Conservation (phyloP, 2,888 invertebrate genomes). For the Pristionchus fissidentatus region DNA sequence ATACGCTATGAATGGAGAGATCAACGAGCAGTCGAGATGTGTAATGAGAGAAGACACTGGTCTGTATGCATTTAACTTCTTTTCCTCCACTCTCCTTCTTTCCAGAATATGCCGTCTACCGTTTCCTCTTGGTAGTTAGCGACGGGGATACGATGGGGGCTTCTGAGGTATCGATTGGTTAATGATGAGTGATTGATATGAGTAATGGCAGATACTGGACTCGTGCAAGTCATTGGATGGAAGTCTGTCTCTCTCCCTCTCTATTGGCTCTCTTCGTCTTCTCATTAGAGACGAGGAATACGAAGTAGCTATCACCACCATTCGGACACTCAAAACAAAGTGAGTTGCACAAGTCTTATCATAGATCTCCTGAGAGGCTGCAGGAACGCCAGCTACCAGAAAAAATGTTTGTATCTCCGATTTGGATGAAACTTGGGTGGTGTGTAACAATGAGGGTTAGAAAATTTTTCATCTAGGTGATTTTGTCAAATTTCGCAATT, state of each 20-base stretch:
- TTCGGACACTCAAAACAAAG: not conserved
- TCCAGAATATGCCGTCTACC: not conserved
- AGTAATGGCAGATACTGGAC: not conserved
- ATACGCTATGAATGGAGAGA: not conserved
- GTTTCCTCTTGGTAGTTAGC: not conserved
- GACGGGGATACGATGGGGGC: not conserved
- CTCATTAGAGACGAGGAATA: conserved; percentile 20
- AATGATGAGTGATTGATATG: not conserved
- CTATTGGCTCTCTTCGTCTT: conserved; percentile 17
- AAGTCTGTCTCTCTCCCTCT: not conserved
- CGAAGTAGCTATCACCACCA: not conserved
- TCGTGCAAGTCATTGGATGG: not conserved
- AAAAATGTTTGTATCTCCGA: too few relatives aligned
- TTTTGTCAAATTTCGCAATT: too few relatives aligned
- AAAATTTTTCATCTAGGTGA: too few relatives aligned
- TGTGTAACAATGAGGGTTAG: too few relatives aligned
- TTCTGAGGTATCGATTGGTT: not conserved
- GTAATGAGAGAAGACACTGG: not conserved
- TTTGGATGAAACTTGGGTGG: too few relatives aligned
- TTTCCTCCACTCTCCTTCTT: not conserved
- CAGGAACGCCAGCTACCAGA: too few relatives aligned
- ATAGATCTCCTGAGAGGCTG: too few relatives aligned
- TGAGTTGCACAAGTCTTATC: too few relatives aligned
- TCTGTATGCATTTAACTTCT: not conserved
- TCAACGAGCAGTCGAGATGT: not conserved